phyloP scores from a whole-genome alignment of 2,113 vertebrate genomes.

The Myotis brandtii region DNA sequence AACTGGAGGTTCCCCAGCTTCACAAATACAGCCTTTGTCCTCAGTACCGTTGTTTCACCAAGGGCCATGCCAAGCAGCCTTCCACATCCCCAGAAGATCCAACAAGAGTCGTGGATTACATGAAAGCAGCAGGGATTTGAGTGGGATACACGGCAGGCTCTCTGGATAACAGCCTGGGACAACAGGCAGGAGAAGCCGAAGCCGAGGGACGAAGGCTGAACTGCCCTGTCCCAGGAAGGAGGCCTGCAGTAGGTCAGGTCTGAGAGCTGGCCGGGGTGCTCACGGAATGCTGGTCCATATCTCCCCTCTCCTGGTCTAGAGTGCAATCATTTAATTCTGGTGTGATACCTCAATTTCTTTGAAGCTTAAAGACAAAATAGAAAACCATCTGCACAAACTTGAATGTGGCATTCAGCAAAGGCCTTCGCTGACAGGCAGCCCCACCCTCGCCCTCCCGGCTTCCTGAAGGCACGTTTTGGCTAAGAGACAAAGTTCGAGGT shows the following conservation, averaged over 20 bases:
- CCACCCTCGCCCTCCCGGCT: neutral
- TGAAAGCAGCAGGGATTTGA: constrained; percentile 52
- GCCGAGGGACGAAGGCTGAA: too few species aligned
- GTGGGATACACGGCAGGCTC: neutral
- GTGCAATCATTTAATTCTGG: constrained; percentile 14
- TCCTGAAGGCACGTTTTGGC: constrained; percentile 71
- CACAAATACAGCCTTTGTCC: neutral
- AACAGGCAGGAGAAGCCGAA: fast-evolving
- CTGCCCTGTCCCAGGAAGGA: neutral
- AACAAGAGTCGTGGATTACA: neutral
- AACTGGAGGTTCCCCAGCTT: neutral
- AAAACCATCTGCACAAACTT: neutral
- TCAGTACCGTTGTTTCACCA: neutral
- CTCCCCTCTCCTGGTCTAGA: neutral
- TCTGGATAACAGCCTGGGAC: neutral
- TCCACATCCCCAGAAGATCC: neutral
- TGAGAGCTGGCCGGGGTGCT: neutral
- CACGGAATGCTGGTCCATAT: neutral
- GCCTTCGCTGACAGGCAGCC: neutral
- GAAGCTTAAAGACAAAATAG: neutral
- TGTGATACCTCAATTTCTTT: constrained; percentile 15
- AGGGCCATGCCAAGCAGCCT: neutral
- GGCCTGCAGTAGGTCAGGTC: neutral
- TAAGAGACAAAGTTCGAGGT: constrained; percentile 78
- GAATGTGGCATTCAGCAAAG: constrained; percentile 41